Evolutionary conservation across 2,797 vertebrate genomes (phyloP).

Genomic region (Acomys russatus): DNA sequence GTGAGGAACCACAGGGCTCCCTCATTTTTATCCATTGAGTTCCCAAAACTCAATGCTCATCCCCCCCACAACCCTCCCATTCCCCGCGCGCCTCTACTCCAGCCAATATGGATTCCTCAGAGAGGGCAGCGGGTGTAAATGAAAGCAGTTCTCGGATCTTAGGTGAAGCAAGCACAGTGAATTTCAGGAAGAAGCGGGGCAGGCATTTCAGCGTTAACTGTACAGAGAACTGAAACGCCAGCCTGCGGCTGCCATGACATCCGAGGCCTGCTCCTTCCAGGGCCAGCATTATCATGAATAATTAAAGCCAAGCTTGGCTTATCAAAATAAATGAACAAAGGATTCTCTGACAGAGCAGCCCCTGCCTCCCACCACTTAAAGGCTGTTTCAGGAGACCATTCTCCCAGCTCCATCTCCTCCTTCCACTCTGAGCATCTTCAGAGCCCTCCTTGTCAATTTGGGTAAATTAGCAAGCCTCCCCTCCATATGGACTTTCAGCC

Average conservation of each 20-base stretch:
- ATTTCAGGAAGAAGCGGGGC: background rate
- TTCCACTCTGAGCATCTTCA: constrained; percentile 72
- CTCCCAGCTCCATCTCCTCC: constrained; percentile 16
- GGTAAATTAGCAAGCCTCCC: constrained; percentile 80
- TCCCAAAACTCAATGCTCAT: background rate
- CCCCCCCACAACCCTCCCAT: too few relatives aligned
- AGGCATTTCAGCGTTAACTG: background rate
- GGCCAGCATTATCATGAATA: constrained; percentile 75
- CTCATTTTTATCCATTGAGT: background rate
- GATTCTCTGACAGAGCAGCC: constrained; percentile 56
- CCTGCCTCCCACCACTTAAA: background rate
- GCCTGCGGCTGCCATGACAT: background rate
- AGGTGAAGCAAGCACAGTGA: background rate
- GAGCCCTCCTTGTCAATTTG: constrained; percentile 74
- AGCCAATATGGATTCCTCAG: background rate
- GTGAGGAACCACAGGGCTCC: background rate
- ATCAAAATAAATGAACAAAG: constrained; percentile 82
- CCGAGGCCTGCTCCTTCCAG: constrained; percentile 19
- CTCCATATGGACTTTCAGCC: constrained; percentile 32
- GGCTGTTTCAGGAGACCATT: constrained; percentile 49
- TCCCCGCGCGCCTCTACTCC: background rate
- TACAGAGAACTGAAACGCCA: background rate
- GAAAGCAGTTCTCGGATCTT: background rate
- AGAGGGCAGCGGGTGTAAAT: background rate
- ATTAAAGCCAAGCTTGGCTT: constrained; percentile 77